These are phyloP conservation scores for Luffia ferchaultella DNA, from an alignment of 2,888 invertebrate species.

Conservation along the genomic window DNA sequence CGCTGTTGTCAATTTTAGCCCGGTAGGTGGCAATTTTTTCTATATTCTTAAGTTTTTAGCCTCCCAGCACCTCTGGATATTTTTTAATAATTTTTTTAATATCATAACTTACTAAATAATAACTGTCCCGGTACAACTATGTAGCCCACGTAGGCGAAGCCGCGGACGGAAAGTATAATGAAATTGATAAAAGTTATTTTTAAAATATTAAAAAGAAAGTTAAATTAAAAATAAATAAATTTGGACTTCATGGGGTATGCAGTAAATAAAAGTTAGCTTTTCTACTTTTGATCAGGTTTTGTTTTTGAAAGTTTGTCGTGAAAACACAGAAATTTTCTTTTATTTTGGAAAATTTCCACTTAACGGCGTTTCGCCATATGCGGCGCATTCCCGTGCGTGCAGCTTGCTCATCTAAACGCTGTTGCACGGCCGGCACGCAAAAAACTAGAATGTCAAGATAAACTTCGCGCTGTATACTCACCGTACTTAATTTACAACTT, in stretches of 20 bases:
- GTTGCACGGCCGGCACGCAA: conserved; percentile 10
- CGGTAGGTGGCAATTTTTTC: too few species aligned
- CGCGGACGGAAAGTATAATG: too few species aligned
- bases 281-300: neutral
- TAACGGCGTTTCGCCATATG: neutral
- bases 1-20: too few species aligned
- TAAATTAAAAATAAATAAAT: too few species aligned
- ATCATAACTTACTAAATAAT: too few species aligned
- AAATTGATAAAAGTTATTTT: too few species aligned
- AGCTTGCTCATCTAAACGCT: neutral
- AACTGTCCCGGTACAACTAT: too few species aligned
- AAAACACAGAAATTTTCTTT: neutral
- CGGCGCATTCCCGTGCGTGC: neutral
- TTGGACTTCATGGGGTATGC: neutral
- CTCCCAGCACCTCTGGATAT: too few species aligned
- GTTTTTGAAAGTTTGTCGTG: neutral
- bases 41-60: too few species aligned
- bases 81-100: too few species aligned
- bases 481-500: neutral
- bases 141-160: too few species aligned
- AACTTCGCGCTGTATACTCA: conserved; percentile 25
- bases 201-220: too few species aligned
- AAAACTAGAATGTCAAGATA: conserved; percentile 43
- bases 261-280: neutral
- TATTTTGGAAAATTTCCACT: neutral